Evolutionary conservation across 2,888 invertebrate species (phyloP).

Genomic region (Enoplolaimus lenunculus): DNA sequence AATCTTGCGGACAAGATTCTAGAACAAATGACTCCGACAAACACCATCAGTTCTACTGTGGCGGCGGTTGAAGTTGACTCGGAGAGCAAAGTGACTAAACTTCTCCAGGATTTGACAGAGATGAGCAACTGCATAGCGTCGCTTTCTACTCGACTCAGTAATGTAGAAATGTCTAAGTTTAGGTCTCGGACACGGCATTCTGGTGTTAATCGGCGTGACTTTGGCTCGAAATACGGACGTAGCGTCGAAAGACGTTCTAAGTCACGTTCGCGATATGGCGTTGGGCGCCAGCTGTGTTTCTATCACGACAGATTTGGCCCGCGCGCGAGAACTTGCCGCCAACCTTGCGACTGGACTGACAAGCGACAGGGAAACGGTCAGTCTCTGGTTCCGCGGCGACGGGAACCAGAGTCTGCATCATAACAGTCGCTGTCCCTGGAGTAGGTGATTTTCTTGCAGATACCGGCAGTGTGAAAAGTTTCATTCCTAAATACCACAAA

Average conservation of each 20-base stretch:
- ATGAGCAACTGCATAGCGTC: not conserved
- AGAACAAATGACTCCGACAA: not conserved
- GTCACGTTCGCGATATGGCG: not conserved
- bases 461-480: not conserved
- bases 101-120: not conserved
- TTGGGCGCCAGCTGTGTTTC: not conserved
- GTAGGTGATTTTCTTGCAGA: not conserved
- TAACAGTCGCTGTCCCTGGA: not conserved
- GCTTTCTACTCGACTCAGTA: not conserved
- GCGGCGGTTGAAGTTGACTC: not conserved
- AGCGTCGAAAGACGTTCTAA: too few relatives aligned
- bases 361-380: not conserved
- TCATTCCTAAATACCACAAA: not conserved
- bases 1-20: not conserved
- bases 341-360: constrained; percentile 3
- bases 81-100: not conserved
- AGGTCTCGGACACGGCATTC: not conserved
- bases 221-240: not conserved
- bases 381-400: not conserved
- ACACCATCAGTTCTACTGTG: not conserved
- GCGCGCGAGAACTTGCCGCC: not conserved
- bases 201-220: not conserved
- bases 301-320: not conserved
- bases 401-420: not conserved
- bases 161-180: not conserved